These are phyloP conservation scores for Chaunax sp. DNA, from an alignment of 2,797 vertebrate species.

Conservation along the genomic window DNA sequence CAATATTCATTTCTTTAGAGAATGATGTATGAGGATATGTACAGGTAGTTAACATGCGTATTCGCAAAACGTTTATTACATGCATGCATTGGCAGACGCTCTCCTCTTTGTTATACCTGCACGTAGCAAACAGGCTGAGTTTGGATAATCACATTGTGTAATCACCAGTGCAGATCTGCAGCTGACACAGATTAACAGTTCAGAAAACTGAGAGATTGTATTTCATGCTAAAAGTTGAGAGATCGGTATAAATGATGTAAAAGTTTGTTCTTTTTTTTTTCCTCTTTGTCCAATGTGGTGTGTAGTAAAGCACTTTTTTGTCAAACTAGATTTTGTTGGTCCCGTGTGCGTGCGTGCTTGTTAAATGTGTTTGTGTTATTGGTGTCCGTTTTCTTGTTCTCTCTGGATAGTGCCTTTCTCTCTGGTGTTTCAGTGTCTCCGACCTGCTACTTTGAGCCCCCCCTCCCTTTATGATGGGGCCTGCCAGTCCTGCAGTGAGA, in stretches of 20 bases:
- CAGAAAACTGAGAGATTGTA: constrained; percentile 75
- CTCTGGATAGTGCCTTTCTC: constrained; percentile 95
- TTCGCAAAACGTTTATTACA: constrained; percentile 38
- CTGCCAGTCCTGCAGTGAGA: constrained; percentile 74
- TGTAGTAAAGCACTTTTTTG: constrained; percentile 85
- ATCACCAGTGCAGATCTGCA: constrained; percentile 62
- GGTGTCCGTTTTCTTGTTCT: constrained; percentile 74
- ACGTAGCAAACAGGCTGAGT: constrained; percentile 60
- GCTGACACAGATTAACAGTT: constrained; percentile 65
- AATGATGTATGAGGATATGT: constrained; percentile 43
- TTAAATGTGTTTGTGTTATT: constrained; percentile 70
- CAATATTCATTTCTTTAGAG: constrained; percentile 49
- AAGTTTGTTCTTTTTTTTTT: constrained; percentile 32
- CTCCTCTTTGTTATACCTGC: constrained; percentile 63
- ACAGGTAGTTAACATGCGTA: constrained; percentile 51
- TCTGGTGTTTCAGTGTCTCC: constrained; percentile 85
- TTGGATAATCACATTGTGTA: constrained; percentile 68
- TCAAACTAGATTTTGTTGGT: constrained; percentile 40
- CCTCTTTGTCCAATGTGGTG: constrained; percentile 72
- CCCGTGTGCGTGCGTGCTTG: constrained; percentile 13
- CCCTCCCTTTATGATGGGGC: constrained; percentile 41
- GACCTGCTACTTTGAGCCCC: constrained; percentile 76
- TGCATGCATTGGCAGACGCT: constrained; percentile 55
- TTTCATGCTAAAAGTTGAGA: constrained; percentile 70
- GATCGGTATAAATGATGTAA: constrained; percentile 69